Conservation (phyloP, 2,797 vertebrate species). For the Hoplostethus atlanticus region DNA sequence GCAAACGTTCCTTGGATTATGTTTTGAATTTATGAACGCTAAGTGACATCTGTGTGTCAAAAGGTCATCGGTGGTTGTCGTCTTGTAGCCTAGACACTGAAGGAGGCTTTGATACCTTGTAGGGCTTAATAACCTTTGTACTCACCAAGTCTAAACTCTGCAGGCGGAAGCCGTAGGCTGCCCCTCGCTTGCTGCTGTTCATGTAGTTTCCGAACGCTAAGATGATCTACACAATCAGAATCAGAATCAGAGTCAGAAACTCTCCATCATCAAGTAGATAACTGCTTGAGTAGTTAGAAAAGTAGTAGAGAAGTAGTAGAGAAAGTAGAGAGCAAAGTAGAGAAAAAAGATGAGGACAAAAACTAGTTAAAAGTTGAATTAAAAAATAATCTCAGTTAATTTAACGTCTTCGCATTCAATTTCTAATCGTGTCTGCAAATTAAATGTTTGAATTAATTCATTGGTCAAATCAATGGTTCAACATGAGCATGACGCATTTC, state of each 20-base stretch:
- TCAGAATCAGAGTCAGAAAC: neutral
- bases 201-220: slow-evolving; percentile 97
- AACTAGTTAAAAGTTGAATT: no score
- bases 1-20: neutral
- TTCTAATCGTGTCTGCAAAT: no score
- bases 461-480: no score
- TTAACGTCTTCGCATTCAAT: no score
- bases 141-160: slow-evolving; percentile 94
- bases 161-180: slow-evolving; percentile 94
- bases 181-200: slow-evolving; percentile 95
- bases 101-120: neutral
- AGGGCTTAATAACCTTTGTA: neutral
- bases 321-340: no score
- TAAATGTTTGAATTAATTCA: no score
- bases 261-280: neutral
- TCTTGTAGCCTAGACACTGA: neutral
- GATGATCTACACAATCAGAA: slow-evolving; percentile 87
- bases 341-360: no score
- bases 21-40: neutral
- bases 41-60: neutral
- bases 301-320: no score
- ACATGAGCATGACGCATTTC: no score
- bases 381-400: no score
- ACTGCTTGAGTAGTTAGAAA: no score
- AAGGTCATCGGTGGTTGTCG: neutral